Percentiles rank a stretch among this genome's conserved stretches.
These are phyloP conservation scores for Oscheius sp. DNA, from an alignment of 2,888 invertebrate species.

Conservation along the genomic window DNA sequence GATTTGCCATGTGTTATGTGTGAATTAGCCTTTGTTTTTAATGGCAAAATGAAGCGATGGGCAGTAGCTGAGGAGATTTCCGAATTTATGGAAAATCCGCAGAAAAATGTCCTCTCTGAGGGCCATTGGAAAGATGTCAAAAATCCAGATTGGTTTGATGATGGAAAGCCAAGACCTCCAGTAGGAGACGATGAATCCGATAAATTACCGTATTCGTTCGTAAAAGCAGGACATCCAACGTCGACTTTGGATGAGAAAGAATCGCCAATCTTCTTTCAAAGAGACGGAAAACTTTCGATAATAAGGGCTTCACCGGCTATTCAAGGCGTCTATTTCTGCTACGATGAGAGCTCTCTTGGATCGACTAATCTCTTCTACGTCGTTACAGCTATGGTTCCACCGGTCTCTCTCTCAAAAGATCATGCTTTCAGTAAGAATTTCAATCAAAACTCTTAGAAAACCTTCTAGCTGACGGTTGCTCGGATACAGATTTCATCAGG, in stretches of 20 bases:
- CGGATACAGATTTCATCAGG: slow-evolving; percentile 23
- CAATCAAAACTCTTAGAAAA: not conserved
- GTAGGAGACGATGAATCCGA: not conserved
- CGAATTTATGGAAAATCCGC: slow-evolving; percentile 42
- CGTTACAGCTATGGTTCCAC: slow-evolving; percentile 44
- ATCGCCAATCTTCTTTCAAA: slow-evolving; percentile 35
- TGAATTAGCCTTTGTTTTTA: slow-evolving; percentile 38
- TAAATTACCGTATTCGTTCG: not conserved
- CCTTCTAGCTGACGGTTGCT: slow-evolving; percentile 29
- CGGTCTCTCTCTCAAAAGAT: slow-evolving; percentile 22
- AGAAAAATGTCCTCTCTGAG: not conserved
- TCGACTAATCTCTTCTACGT: slow-evolving; percentile 40
- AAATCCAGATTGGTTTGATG: slow-evolving; percentile 14
- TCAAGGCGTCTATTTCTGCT: slow-evolving; percentile 52
- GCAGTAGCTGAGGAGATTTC: slow-evolving; percentile 38
- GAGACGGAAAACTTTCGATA: slow-evolving; percentile 45
- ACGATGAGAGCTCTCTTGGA: slow-evolving; percentile 41
- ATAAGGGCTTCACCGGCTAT: slow-evolving; percentile 37
- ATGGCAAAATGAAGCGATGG: slow-evolving; percentile 57
- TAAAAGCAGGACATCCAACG: not conserved
- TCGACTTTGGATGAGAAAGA: slow-evolving; percentile 16
- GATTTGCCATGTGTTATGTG: slow-evolving; percentile 54
- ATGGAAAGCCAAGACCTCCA: not conserved
- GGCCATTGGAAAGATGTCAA: slow-evolving; percentile 14
- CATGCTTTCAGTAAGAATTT: slow-evolving; percentile 25